These are phyloP conservation scores for Chironomus riparius DNA, from an alignment of 2,888 invertebrate species.

Conservation along the genomic window DNA sequence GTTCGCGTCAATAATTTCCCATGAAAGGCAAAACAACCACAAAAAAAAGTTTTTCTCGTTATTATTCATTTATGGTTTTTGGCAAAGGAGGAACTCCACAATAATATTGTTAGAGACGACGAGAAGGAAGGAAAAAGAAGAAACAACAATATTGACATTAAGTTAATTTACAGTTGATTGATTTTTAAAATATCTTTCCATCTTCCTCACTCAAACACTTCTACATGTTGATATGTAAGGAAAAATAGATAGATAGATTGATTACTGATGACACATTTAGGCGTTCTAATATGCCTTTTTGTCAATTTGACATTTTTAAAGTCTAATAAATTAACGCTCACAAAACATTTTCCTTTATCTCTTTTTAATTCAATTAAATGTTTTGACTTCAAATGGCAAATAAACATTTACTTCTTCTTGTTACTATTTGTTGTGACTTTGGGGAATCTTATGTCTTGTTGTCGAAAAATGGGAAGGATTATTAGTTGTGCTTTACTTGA, in stretches of 20 bases:
- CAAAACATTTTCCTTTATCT: not conserved
- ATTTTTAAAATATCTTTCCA: not conserved
- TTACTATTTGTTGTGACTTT: not conserved
- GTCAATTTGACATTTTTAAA: not conserved
- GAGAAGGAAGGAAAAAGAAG: not conserved
- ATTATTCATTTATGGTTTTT: too few relatives aligned
- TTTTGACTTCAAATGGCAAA: not conserved
- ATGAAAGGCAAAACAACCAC: not conserved
- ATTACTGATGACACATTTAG: not conserved
- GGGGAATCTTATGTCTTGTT: too few relatives aligned
- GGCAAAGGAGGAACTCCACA: too few relatives aligned
- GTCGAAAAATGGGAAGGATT: too few relatives aligned
- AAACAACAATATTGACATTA: not conserved
- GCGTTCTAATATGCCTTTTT: not conserved
- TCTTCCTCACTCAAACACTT: not conserved
- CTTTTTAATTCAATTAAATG: not conserved
- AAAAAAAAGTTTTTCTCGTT: not conserved
- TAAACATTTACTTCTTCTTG: not conserved
- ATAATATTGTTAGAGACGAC: not conserved
- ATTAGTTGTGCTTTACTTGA: too few relatives aligned
- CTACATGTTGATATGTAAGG: not conserved
- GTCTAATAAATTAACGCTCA: not conserved
- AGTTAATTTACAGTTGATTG: not conserved
- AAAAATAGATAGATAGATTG: not conserved
- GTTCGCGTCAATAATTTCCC: not conserved